Evolutionary conservation across 2,113 vertebrate genomes (phyloP).

Genomic region (Peromyscus californicus): DNA sequence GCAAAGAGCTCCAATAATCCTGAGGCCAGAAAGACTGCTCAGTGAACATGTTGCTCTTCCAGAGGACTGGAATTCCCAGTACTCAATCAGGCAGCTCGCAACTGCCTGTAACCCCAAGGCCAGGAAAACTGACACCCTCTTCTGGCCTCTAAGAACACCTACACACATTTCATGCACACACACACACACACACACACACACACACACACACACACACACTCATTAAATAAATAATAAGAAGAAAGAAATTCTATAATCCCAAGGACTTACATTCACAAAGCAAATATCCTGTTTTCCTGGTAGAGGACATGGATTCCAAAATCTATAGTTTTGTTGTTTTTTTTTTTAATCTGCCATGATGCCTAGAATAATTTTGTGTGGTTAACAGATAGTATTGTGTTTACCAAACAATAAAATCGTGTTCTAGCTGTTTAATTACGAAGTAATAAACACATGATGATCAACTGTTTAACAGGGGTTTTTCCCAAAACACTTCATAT

Average conservation of each 20-base stretch:
- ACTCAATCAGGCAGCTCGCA: not conserved
- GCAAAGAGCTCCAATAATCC: not conserved
- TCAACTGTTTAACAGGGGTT: conserved; percentile 22
- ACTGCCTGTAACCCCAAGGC: not conserved
- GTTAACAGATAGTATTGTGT: not conserved
- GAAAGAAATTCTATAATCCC: not conserved
- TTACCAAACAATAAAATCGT: not conserved
- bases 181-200: not conserved
- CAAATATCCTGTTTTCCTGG: not conserved
- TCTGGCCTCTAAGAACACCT: not conserved
- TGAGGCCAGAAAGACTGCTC: not conserved
- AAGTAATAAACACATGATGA: not conserved
- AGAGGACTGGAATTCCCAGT: not conserved
- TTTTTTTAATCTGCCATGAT: not conserved
- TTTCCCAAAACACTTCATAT: not conserved
- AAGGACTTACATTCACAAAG: not conserved
- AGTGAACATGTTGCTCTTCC: not conserved
- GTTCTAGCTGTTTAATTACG: not conserved
- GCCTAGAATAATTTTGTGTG: not conserved
- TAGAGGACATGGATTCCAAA: not conserved
- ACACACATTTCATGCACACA: too few relatives aligned
- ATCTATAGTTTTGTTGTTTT: not conserved
- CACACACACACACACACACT: not conserved
- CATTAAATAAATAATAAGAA: not conserved
- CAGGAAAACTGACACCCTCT: not conserved